Evolutionary conservation across 2,797 vertebrate genomes (phyloP), one percentile per base, ranked within the genome.

Genomic region (Microctenopoma stevenorrisi): DNA sequence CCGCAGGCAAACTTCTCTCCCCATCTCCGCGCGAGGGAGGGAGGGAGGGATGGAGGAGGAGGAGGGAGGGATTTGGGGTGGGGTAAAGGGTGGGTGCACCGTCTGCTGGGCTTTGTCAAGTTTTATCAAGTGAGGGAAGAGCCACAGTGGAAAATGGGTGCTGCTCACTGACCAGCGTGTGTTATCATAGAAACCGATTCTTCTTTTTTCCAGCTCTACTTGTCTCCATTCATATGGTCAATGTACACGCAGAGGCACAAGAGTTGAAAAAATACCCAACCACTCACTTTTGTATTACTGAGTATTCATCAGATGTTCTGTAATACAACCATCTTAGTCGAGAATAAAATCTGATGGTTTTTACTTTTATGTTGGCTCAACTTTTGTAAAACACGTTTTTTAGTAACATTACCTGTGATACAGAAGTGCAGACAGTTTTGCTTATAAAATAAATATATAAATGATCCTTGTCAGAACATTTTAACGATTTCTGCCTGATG

Each of bases 1-100:
- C 90, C 85, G 85, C 79, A 68, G 79, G 86, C 77, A 78, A 92
- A 92, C 85, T 91, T 91, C 87, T 87, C 85, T 83, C 79, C 76
- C 64, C 87, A 85, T 88, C 88, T 81, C 82, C 75, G 66, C 8
- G 72, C 18, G 76, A 66, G 59, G 68, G 73, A 76, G 78, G 69
- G 63, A 38, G 65, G 52, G 25, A 28, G 4, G 55, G 59, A 47
- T 18, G 55, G 68, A 43, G 9, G 54, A 3, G 56, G 44, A 58
- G 66, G 54, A 50, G 22, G 47, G 42, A 38, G 65, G 67, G 81
- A 62, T 72, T 75, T 74, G 50, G 85, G 84, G 81, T 68, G 83
- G 78, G 49, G 73, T 66, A 15, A 15, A 65, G 79, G 63, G 69
- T 46, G 79, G 74, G 81, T 81, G 81, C 76, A 15, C 72, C 74